A percentile compares a stretch with the other conserved stretches of the same genome.
Conservation (phyloP, 2,888 invertebrate species). For the Platycnemis pennipes region DNA sequence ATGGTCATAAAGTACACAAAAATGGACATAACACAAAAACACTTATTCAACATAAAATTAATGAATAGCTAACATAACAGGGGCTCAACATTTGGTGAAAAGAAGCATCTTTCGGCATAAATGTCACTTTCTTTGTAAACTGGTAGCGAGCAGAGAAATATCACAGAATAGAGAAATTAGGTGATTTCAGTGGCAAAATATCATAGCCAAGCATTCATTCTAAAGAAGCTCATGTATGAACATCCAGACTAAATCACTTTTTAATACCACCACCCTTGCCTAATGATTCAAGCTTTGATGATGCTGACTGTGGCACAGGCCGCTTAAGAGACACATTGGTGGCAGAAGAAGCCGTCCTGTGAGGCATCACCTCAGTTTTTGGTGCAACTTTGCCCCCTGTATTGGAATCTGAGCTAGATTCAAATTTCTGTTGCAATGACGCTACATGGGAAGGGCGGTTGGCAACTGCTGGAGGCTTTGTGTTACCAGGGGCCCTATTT, state of each 20-base stretch:
- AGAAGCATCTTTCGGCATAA: not conserved
- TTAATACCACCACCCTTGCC: conserved; percentile 63
- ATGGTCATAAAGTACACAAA: conserved; percentile 62
- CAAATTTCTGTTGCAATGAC: conserved; percentile 89
- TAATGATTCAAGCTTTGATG: conserved; percentile 57
- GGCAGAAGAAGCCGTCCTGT: conserved; percentile 57
- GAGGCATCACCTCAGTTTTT: conserved; percentile 61
- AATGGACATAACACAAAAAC: conserved; percentile 33
- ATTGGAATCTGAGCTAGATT: conserved; percentile 78
- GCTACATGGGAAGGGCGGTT: conserved; percentile 86
- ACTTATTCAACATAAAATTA: conserved; percentile 8
- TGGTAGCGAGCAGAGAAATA: conserved; percentile 64
- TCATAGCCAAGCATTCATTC: conserved; percentile 64
- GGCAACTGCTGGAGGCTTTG: conserved; percentile 77
- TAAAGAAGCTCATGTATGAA: conserved; percentile 57
- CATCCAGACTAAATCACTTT: conserved; percentile 60
- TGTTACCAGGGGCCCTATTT: not conserved
- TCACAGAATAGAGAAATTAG: conserved; percentile 66
- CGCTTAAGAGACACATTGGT: conserved; percentile 49
- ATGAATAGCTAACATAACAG: conserved; percentile 33
- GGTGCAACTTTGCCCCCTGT: conserved; percentile 49
- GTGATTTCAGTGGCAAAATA: conserved; percentile 62
- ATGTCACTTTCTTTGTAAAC: conserved; percentile 47
- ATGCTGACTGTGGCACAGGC: conserved; percentile 1
- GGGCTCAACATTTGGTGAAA: conserved; percentile 41